Base-by-base conservation (phyloP, 2,113 vertebrate species). In the Terrapene triunguis region DNA sequence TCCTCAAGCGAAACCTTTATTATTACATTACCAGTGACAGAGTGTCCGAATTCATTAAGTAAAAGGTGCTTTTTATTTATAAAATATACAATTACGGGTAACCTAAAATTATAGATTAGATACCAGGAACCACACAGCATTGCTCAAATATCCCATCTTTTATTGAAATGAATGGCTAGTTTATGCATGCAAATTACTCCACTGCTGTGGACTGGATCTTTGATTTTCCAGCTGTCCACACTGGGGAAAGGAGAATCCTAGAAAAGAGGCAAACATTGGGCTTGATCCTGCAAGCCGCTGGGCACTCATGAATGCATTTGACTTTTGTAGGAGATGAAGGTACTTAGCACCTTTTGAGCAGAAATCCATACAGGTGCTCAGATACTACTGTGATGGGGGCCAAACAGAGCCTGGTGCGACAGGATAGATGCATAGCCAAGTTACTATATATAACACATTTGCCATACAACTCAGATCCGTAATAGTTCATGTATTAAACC, bases 1-100 rank as follows among this genome's bases (percentile, higher is more conserved):
- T 96, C 93, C 87, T 94, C 84, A 95, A 96, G 85, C 86, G 97
- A 97, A 94, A 93, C 35, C 65, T 96, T 93, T 97, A 90, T 87
- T 97, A 92, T 96, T 94, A 94, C n/a, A 55, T 95, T 98, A 97
- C 94, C 80, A n/a, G 35, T 82, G 84, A 85, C 82, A 94, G 69
- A 95, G 57, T 92, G 89, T 95, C 19, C 84, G 97, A 97, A 95
- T 90, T 84, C 74, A 87, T 91, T 89, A 94, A 96, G 57, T 84
- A 94, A 95, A 80, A 84, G 89, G 79, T 55, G 53, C 22, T 84
- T 96, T 95, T 95, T 94, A 90, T 96, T 97, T 94, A 93, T 89
- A 62, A 88, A 94, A 93, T 78, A 65, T 74, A 57, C 82, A 85
- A 11, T 85, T 96, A 93, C 54, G 83, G 84, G 55, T 59, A 96